Base-by-base conservation (phyloP, 1,140 invertebrate genomes). In the Melitaea cinxia region DNA sequence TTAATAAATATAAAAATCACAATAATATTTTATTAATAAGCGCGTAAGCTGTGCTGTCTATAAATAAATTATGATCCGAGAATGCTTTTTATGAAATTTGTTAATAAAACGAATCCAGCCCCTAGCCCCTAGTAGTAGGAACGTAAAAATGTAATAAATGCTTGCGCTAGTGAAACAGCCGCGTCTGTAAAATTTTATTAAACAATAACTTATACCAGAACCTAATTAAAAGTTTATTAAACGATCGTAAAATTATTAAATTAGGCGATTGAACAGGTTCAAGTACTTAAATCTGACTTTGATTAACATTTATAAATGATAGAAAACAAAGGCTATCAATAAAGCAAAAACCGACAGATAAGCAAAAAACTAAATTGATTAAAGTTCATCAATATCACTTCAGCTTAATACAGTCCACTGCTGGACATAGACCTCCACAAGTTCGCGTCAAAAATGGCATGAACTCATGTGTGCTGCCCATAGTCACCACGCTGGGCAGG, bases 61-160 rank as follows among this genome's bases (percentile, higher is more conserved):
- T 33, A 42, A 42, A 19, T 39, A 39, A 1, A 39, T 39, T 39
- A 39, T 39, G 5, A 39, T 17, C 4, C 7, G 4, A 9, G 37
- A 42, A 42, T 42, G 5, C 14, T 42, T 42, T 42, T 42, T 42
- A 42, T 19, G 37, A 42, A 42, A 42, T 42, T 42, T 17, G 10
- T 19, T 47, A 23, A 47, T 21, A 47, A 23, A 47, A 7, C 3
- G 12, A 47, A 0, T 21, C 21, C 12, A 47, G 21, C 14, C 3
- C 39, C 35, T 35, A 35, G 54, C 33, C 54, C 21, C 54, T 28
- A 57, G 37, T 42, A 39, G 35, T 39, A 57, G 53, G 28, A 37
- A 56, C 26, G 53, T 63, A 56, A 63, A 63, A 63, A 56, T 55
- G 60, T 63, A 55, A 63, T 55, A 33, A 55, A 63, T 63, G 53